Evolutionary conservation across 2,888 invertebrate species (phyloP), one percentile per base, ranked within the genome.

Genomic region (Unio pictorum): DNA sequence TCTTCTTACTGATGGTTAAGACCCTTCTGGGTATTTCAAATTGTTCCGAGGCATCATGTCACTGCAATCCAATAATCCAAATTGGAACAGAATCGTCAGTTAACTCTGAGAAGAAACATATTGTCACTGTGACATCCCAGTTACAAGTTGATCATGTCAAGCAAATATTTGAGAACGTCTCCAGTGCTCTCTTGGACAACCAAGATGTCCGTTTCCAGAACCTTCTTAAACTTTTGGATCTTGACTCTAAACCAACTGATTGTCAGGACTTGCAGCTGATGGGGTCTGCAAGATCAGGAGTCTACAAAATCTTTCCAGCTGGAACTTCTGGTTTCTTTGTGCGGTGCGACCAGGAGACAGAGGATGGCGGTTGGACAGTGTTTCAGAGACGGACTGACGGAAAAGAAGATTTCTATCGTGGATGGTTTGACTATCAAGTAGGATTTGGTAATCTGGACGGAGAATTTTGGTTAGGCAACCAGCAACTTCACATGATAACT

Each of bases 401-500:
- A 0, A 45, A 45, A 15, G 45, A 45, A 5, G 69, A 73, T 45
- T 73, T 70, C 61, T 70, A 73, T 20, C 61, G 60, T 61, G 67
- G 55, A 11, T 73, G 73, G 73, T 20, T 54, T n/a, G 63, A 68
- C 23, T 73, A 73, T 54, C 54, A 70, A 62, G 28, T 17, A 11
- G 70, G 70, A 4, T 70, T 73, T 55, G 73, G 73, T n/a, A 59
- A 71, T 63, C 26, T 66, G 17, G 23, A 23, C 18, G 55, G 45
- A 23, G 71, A 70, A 26, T 70, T 70, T 57, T 73, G 70, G 70
- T 64, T 73, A 6, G 73, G 73, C 7, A 70, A 73, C 55, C 55
- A 61, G 7, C n/a, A 68, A 6, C 67, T 73, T 11, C 59, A 61
- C 18, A 17, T 45, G 15, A 26, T 73, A 28, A 68, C 73, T 26